A percentile compares a stretch with the other conserved stretches of the same genome.
These are phyloP conservation scores for Leptopilina syphax DNA, from an alignment of 2,888 invertebrate species.

Conservation along the genomic window DNA sequence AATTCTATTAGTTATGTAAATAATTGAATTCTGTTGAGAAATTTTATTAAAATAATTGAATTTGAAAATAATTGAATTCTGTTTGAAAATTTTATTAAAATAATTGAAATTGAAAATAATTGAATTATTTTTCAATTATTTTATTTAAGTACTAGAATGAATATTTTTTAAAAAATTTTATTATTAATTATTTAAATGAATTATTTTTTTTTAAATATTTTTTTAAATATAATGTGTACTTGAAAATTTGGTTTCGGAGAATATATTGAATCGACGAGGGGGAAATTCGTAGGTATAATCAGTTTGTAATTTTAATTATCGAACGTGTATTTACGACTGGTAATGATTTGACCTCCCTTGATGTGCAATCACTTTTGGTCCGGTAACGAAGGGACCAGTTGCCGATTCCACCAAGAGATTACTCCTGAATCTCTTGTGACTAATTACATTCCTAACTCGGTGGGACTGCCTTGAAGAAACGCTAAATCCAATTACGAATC, in stretches of 20 bases:
- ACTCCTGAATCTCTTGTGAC: conserved; percentile 65
- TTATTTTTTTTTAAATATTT: no score
- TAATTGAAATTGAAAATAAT: no score
- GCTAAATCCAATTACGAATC: conserved; percentile 65
- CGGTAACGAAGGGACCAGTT: conserved; percentile 59
- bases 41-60: no score
- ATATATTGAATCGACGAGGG: not conserved
- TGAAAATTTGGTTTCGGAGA: not conserved
- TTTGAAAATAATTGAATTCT: no score
- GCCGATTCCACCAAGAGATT: conserved; percentile 68
- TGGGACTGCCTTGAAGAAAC: conserved; percentile 51
- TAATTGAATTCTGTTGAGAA: no score
- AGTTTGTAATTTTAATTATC: conserved; percentile 71
- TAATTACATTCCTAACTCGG: conserved; percentile 73
- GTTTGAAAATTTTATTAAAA: no score
- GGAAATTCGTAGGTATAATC: conserved; percentile 56
- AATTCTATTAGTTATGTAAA: no score
- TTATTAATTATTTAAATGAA: no score
- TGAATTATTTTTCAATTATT: no score
- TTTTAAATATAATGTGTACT: no score
- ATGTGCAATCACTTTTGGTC: conserved; percentile 57
- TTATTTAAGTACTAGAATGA: no score
- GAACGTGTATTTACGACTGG: conserved; percentile 64
- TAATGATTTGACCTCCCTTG: conserved; percentile 64
- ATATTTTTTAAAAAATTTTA: no score